Conservation (phyloP, 1,140 invertebrate species). For the Colletes gigas region DNA sequence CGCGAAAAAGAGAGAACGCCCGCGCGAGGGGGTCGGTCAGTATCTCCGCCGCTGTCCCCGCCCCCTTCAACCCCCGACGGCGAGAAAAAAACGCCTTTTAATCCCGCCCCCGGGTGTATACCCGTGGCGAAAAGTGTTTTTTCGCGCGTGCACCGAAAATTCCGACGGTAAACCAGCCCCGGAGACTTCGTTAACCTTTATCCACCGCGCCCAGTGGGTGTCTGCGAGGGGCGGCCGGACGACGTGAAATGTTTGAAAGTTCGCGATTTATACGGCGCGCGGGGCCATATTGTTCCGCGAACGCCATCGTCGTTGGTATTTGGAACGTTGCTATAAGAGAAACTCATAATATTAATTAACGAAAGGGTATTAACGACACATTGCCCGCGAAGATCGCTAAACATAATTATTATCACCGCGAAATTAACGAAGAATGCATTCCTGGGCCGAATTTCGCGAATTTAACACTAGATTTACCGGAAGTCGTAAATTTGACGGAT, state of each 20-base stretch:
- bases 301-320: not conserved
- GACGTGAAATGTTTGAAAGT: slow-evolving; percentile 38
- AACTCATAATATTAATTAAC: slow-evolving; percentile 45
- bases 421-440: slow-evolving; percentile 19
- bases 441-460: not conserved
- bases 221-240: not conserved
- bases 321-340: slow-evolving; percentile 13
- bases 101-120: slow-evolving; percentile 59
- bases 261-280: slow-evolving; percentile 26
- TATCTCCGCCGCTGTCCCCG: not conserved
- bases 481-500: no score
- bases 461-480: no score
- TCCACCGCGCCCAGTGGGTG: not conserved
- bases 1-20: slow-evolving; percentile 51
- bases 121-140: slow-evolving; percentile 55
- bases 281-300: slow-evolving; percentile 22
- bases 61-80: not conserved
- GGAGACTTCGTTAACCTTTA: slow-evolving; percentile 45
- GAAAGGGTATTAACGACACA: slow-evolving; percentile 36
- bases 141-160: slow-evolving; percentile 55
- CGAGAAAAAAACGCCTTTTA: slow-evolving; percentile 66
- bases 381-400: not conserved
- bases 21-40: slow-evolving; percentile 31
- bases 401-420: not conserved
- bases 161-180: slow-evolving; percentile 32